These are phyloP conservation scores for Caretta caretta DNA, from an alignment of 2,113 vertebrate species.

Conservation along the genomic window DNA sequence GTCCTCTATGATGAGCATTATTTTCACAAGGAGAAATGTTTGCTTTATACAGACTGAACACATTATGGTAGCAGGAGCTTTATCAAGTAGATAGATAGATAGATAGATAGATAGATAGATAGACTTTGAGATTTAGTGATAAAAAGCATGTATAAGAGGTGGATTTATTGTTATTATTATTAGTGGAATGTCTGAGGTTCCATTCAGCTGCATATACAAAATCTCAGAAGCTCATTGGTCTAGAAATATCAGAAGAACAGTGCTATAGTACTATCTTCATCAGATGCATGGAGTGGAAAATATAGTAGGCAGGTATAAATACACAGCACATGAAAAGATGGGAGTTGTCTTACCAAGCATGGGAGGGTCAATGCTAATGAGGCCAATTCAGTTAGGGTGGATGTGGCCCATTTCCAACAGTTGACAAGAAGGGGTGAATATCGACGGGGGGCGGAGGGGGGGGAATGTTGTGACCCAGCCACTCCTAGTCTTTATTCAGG, in stretches of 20 bases:
- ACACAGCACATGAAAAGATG: too few species aligned
- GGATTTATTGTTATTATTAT: neutral
- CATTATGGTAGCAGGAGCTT: neutral
- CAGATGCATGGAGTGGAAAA: too few species aligned
- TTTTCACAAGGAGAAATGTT: neutral
- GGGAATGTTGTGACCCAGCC: too few species aligned
- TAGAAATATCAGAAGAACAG: neutral
- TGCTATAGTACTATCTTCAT: neutral
- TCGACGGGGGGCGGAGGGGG: too few species aligned
- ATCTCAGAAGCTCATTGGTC: rapidly evolving
- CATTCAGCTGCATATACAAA: neutral
- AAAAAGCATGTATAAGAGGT: neutral
- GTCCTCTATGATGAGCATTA: neutral
- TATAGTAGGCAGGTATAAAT: too few species aligned
- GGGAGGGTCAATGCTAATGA: too few species aligned
- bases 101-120: neutral
- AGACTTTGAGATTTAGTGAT: neutral
- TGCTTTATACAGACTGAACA: neutral
- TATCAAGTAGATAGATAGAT: neutral
- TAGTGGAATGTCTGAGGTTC: neutral
- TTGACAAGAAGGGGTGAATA: too few species aligned
- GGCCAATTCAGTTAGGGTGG: too few species aligned
- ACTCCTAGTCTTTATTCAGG: too few species aligned
- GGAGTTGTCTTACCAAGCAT: too few species aligned
- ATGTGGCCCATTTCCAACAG: too few species aligned